Evolutionary conservation across 2,797 vertebrate species (phyloP).

Genomic region (Acrocephalus scirpaceus): DNA sequence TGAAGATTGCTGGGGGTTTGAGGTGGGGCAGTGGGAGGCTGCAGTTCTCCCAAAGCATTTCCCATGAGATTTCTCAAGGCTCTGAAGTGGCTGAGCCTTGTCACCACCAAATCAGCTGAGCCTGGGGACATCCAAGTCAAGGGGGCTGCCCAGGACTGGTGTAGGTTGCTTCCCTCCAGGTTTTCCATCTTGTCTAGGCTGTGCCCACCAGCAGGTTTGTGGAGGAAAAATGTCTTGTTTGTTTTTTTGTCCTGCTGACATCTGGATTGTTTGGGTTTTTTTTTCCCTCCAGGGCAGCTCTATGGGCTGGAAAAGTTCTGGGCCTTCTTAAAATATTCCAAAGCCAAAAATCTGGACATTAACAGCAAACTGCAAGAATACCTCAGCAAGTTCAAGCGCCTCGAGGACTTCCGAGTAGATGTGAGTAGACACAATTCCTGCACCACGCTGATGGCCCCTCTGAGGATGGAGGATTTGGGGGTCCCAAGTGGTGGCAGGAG

Average conservation of each 20-base stretch:
- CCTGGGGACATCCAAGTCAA: background rate
- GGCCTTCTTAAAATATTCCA: conserved; percentile 99
- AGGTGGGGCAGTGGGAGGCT: background rate
- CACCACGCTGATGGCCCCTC: accelerated
- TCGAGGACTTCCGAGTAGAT: conserved; percentile 97
- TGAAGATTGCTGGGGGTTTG: background rate
- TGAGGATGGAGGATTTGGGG: background rate
- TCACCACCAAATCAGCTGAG: background rate
- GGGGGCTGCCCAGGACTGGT: background rate
- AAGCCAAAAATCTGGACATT: conserved; percentile 95
- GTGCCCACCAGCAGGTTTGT: background rate
- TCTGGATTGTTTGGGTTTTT: background rate
- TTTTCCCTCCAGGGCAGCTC: conserved; percentile 85
- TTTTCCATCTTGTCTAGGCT: background rate
- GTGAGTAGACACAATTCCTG: conserved; percentile 77
- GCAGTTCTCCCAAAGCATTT: background rate
- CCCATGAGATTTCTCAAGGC: background rate
- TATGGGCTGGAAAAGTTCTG: conserved; percentile 99
- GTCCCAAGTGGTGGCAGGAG: background rate
- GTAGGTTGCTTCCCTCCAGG: background rate
- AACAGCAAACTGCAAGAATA: conserved; percentile 92
- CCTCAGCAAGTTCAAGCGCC: conserved; percentile 94
- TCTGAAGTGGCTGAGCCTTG: background rate
- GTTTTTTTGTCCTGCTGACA: background rate
- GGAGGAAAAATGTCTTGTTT: background rate